Evolutionary conservation across 1,140 invertebrate species (phyloP), one percentile per base, ranked within the genome.

Genomic region (Aphis craccivora): DNA sequence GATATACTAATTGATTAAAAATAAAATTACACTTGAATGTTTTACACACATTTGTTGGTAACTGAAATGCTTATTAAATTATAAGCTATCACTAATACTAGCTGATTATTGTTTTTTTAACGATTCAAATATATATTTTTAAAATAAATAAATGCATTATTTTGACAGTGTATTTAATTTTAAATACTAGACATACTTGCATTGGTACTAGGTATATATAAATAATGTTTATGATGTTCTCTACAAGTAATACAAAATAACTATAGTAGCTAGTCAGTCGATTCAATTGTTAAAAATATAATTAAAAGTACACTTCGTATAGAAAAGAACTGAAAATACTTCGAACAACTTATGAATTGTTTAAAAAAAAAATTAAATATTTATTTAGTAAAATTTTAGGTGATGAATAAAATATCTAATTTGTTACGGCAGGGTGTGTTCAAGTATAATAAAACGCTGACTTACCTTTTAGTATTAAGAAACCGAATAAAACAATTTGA

Each of bases 401-500:
- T 14, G 14, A 0, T n/a, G 14, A 67, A 67, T 14, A n/a, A 67
- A 67, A 67, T n/a, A 67, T n/a, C 30, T 18, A 20, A 67, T 11
- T 18, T n/a, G 11, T 67, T n/a, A 67, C 30, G 30, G 4, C 11
- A n/a, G 30, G 9, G 30, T 67, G 30, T 67, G 30, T n/a, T 87
- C 45, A 43, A 40, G 11, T 84, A 43, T 43, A 83, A 7, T 22
- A 22, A 40, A 83, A 84, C 11, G 30, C 9, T 30, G 25, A 30
- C 89, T 90, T 90, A 90, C 89, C 89, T 60, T 67, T 90, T 67
- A 90, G 25, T 20, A 67, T 67, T 30, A 90, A 40, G 23, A 90
- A 60, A 0, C 53, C 14, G 25, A 90, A 60, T 90, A 90, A 60
- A 20, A 67, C 14, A 40, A 55, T 90, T 60, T 90, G 37, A 90